A percentile compares a stretch with the other conserved stretches of the same genome.
These are phyloP conservation scores for Diarsia dahlii DNA, from an alignment of 2,888 invertebrate genomes.

Conservation along the genomic window DNA sequence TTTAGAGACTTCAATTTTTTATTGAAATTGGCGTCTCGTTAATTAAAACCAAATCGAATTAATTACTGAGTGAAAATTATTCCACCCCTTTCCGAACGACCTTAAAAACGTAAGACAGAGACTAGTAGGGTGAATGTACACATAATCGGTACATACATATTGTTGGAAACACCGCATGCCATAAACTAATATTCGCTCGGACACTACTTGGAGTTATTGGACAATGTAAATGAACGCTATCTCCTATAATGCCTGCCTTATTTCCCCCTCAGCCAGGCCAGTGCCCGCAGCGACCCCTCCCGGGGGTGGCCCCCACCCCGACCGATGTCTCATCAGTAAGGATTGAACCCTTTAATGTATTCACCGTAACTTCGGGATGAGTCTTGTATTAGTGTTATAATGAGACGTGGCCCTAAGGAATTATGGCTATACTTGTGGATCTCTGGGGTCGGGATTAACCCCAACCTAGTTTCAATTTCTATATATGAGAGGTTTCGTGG, in stretches of 20 bases:
- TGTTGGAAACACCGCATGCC: constrained; percentile 79
- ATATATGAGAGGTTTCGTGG: constrained; percentile 82
- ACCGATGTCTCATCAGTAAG: constrained; percentile 90
- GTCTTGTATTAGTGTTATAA: constrained; percentile 91
- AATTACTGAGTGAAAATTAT: constrained; percentile 85
- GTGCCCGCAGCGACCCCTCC: constrained; percentile 82
- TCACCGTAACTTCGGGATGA: constrained; percentile 91
- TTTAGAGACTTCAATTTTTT: constrained; percentile 84
- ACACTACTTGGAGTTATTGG: constrained; percentile 91
- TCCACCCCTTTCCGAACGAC: constrained; percentile 75
- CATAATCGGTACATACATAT: constrained; percentile 69
- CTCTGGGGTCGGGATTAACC: constrained; percentile 86
- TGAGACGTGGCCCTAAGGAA: constrained; percentile 90
- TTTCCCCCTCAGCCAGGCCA: constrained; percentile 85
- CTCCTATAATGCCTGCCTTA: constrained; percentile 90
- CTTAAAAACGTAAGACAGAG: constrained; percentile 72
- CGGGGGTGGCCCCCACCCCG: constrained; percentile 82
- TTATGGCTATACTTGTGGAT: constrained; percentile 89
- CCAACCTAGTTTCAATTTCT: constrained; percentile 89
- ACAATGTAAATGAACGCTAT: constrained; percentile 91
- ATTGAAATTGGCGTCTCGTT: constrained; percentile 87
- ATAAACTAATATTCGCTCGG: constrained; percentile 90
- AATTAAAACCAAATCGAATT: constrained; percentile 89
- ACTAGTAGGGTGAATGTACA: constrained; percentile 61
- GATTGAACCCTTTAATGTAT: constrained; percentile 91